These are phyloP conservation scores for Muschampia plurimacula DNA, from an alignment of 2,888 invertebrate genomes.

Conservation along the genomic window DNA sequence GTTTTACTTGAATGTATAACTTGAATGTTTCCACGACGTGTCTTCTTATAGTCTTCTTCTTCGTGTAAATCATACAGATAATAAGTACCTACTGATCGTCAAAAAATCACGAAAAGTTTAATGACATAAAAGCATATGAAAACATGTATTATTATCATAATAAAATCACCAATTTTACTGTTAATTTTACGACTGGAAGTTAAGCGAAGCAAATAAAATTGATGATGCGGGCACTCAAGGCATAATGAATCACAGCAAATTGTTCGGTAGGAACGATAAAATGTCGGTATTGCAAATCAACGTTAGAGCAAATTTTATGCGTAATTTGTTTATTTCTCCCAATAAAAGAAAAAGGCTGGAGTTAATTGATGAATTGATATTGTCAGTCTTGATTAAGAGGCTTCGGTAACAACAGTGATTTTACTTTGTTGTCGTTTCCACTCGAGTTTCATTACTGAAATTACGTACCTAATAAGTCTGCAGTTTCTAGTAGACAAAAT, in stretches of 20 bases:
- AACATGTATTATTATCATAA: constrained; percentile 1
- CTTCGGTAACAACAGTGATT: background rate
- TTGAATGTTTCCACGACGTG: background rate
- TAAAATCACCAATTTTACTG: background rate
- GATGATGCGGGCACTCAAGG: constrained; percentile 13
- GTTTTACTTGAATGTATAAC: too few species aligned
- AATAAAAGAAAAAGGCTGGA: constrained; percentile 6
- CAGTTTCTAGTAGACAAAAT: too few species aligned
- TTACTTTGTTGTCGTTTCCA: background rate
- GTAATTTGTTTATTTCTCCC: constrained; percentile 9
- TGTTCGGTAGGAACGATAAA: constrained; percentile 1
- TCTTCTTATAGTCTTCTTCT: background rate
- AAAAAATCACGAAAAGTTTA: background rate
- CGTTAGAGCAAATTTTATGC: constrained; percentile 15
- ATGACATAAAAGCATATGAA: background rate
- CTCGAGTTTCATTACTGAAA: background rate
- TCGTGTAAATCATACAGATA: too few species aligned
- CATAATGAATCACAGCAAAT: constrained; percentile 16
- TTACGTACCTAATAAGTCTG: too few species aligned
- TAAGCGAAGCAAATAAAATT: constrained; percentile 27
- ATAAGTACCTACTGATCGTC: background rate
- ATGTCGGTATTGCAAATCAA: constrained; percentile 15
- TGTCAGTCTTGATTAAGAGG: background rate
- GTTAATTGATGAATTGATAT: background rate
- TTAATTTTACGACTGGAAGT: constrained; percentile 16